Percentiles rank a stretch among this genome's conserved stretches.
Evolutionary conservation across 2,888 invertebrate species (phyloP).

Genomic region (Amblyjoppa fuscipennis): DNA sequence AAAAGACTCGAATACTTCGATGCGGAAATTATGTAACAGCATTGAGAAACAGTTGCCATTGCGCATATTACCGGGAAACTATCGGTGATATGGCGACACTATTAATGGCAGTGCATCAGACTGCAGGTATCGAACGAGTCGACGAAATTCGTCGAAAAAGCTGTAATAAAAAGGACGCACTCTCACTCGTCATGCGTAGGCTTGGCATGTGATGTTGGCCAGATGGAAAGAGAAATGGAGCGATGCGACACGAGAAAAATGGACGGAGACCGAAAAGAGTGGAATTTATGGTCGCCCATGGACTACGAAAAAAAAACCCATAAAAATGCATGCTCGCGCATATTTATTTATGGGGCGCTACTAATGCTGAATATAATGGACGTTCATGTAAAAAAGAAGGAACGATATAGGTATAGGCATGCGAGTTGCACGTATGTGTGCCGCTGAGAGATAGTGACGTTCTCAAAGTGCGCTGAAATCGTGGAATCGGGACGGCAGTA

Average conservation of each 20-base stretch:
- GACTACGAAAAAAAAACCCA: conserved; percentile 8
- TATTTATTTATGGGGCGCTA: conserved; percentile 70
- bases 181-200: neutral
- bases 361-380: conserved; percentile 76
- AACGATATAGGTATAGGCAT: conserved; percentile 23
- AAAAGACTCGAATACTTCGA: too few species aligned
- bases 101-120: too few species aligned
- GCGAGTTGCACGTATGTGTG: neutral
- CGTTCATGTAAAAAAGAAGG: conserved; percentile 55
- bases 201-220: conserved; percentile 25
- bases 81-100: too few species aligned
- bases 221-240: conserved; percentile 18
- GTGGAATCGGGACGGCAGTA: conserved; percentile 27
- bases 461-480: conserved; percentile 11
- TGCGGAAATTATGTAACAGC: too few species aligned
- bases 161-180: conserved; percentile 27
- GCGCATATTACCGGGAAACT: too few species aligned
- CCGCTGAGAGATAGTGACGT: neutral
- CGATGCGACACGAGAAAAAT: conserved; percentile 5
- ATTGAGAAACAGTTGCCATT: too few species aligned
- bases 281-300: conserved; percentile 62
- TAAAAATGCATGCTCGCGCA: conserved; percentile 45
- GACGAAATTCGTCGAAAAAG: conserved; percentile 37
- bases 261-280: conserved; percentile 29
- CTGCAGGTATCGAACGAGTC: neutral